Base-by-base conservation (phyloP, 1,140 invertebrate genomes). In the Sycobia sp. region DNA sequence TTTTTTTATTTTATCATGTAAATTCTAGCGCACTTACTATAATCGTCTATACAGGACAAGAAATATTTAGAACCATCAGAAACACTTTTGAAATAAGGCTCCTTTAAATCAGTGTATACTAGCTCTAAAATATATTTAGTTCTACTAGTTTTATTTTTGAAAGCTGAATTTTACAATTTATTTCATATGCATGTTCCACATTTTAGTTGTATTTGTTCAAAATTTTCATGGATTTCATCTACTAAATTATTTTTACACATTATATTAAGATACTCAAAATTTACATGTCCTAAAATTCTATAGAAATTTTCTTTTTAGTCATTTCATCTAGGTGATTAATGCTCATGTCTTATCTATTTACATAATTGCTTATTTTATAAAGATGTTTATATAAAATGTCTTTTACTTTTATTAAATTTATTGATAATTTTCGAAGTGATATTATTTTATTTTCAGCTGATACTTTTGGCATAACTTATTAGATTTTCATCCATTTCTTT, bases 401-500 rank as follows among this genome's bases (percentile, higher is more conserved):
- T 22, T 46, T 7, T 7, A 3, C 8, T 22, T 46, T 46, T 22
- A 46, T 46, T 14, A 7, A 22, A 22, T 4, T 8, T 46, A 16
- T 22, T 46, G 7, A 46, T 46, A 22, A 10, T 23, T 22, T 14
- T n/a, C n/a, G n/a, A n/a, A n/a, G n/a, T n/a, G n/a, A n/a, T n/a
- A n/a, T n/a, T n/a, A 46, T 46, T 13, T 23, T 46, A 22, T 18
- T 67, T 53, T 65, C 27, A 18, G 65, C 41, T 9, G 65, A 65
- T 34, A 67, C 58, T 62, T 61, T 65, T 3, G 46, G 56, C 34
- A 54, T 61, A 53, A 56, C n/a, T 67, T 16, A 69, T 18, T 39
- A 67, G 27, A 60, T 69, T 69, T 62, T 62, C 62, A 44, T 67
- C 47, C 68, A 69, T 69, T 25, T 69, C 62, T 69, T 67, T 41